Evolutionary conservation across 53 echinoderm and acorn worm species (phyloP).

Genomic region (Temnopleurus reevesii): DNA sequence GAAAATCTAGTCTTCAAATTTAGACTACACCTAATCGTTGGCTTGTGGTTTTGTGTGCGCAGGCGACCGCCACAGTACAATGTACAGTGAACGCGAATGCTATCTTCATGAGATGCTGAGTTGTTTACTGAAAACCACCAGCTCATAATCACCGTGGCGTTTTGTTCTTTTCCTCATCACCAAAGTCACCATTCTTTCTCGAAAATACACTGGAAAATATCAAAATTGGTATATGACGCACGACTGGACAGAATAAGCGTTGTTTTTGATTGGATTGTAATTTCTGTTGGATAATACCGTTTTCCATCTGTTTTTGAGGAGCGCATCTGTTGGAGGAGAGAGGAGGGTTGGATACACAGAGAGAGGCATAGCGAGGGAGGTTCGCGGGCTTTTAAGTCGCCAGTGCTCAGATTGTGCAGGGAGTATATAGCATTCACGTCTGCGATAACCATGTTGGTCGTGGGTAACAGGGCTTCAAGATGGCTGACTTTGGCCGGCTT

Average conservation of each 20-base stretch:
- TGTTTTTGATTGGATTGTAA: background rate
- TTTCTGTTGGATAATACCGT: background rate
- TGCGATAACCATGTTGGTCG: background rate
- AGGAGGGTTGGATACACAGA: no score
- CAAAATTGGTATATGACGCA: background rate
- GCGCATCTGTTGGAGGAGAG: background rate
- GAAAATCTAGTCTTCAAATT: background rate
- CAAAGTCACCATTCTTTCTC: background rate
- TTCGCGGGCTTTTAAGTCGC: background rate
- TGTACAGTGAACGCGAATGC: background rate
- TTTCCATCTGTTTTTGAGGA: slow-evolving; percentile 23
- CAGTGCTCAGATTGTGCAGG: background rate
- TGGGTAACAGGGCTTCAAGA: background rate
- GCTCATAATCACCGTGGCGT: background rate
- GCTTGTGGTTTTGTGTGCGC: background rate
- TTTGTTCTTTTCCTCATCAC: background rate
- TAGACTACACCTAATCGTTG: background rate
- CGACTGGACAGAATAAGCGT: background rate
- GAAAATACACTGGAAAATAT: background rate
- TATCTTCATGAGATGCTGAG: slow-evolving; percentile 57
- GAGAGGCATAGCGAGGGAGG: slow-evolving; percentile 10
- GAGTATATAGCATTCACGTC: background rate
- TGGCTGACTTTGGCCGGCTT: slow-evolving; percentile 8
- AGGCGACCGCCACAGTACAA: background rate
- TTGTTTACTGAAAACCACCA: slow-evolving; percentile 45